Conservation (phyloP, 2,888 invertebrate genomes). For the Eutolmus rufibarbis region DNA sequence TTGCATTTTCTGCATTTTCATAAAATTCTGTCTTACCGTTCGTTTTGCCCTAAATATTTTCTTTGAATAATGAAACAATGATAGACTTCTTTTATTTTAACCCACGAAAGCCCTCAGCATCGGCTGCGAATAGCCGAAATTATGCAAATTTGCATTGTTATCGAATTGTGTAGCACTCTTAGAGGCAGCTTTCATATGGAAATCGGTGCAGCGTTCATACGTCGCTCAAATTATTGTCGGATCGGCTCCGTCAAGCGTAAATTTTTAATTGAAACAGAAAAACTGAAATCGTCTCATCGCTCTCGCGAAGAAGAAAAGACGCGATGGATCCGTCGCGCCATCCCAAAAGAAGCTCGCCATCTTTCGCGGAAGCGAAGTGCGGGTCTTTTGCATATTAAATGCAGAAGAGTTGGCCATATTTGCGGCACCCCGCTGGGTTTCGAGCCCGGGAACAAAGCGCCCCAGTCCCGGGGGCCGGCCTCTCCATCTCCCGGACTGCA, state of each 20-base stretch:
- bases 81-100: background rate
- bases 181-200: constrained; percentile 15
- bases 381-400: background rate
- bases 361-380: background rate
- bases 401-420: background rate
- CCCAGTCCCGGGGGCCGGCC: background rate
- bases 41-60: background rate
- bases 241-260: constrained; percentile 5
- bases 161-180: background rate
- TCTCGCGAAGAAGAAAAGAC: background rate
- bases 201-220: background rate
- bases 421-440: background rate
- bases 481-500: background rate
- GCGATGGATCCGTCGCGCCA: background rate
- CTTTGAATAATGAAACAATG: background rate
- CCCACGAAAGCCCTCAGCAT: background rate
- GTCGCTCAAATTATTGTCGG: background rate
- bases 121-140: background rate
- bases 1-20: background rate
- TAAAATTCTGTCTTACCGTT: background rate
- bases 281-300: background rate
- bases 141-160: constrained; percentile 14
- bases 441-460: background rate
- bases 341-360: background rate
- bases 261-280: constrained; percentile 34